A percentile compares a stretch with the other conserved stretches of the same genome.
phyloP scores from a whole-genome alignment of 1,140 invertebrate species.

The Atta colombica region DNA sequence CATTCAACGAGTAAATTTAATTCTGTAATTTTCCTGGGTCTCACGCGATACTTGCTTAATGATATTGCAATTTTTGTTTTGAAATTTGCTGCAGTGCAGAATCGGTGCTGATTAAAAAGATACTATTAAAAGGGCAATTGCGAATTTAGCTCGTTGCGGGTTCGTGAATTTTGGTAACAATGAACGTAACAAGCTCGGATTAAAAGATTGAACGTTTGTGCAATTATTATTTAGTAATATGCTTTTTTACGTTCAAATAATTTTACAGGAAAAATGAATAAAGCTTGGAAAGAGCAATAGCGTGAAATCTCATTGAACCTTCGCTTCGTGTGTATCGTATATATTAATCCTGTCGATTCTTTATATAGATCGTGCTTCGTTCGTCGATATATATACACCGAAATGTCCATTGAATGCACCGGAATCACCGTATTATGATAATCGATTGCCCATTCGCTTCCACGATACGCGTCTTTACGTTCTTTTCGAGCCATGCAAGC shows the following conservation, averaged over 20 bases:
- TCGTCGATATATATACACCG: constrained; percentile 43
- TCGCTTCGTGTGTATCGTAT: constrained; percentile 6
- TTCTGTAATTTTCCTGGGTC: background rate
- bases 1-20: constrained; percentile 23
- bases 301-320: constrained; percentile 31
- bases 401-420: constrained; percentile 64
- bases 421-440: constrained; percentile 78
- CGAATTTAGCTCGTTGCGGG: constrained; percentile 1
- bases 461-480: constrained; percentile 62
- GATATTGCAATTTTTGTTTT: constrained; percentile 21
- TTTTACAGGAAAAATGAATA: background rate
- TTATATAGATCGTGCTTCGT: constrained; percentile 46
- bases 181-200: constrained; percentile 3
- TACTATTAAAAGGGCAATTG: constrained; percentile 44
- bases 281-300: constrained; percentile 16
- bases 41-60: constrained; percentile 12
- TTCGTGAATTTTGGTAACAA: background rate
- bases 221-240: constrained; percentile 6
- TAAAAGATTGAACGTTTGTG: constrained; percentile 28
- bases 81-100: constrained; percentile 13
- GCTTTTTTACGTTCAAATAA: background rate
- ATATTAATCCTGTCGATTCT: constrained; percentile 41
- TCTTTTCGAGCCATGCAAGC: constrained; percentile 29
- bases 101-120: constrained; percentile 42
- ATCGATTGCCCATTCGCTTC: constrained; percentile 74